Evolutionary conservation across 2,113 vertebrate genomes (phyloP), one percentile per base, ranked within the genome.

Genomic region (Ceyx cyanopectus): DNA sequence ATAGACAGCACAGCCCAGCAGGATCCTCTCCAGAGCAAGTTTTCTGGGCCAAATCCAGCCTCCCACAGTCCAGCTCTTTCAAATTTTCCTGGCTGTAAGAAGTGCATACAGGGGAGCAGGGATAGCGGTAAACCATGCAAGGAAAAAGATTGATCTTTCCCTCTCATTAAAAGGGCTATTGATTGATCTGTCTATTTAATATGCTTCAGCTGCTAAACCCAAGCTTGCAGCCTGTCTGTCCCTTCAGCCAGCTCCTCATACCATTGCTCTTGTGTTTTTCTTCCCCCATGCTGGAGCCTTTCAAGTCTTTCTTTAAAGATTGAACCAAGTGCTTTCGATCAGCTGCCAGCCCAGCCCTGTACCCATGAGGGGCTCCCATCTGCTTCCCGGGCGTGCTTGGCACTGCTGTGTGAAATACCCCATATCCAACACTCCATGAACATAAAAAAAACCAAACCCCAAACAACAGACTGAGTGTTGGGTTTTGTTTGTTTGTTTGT

Each of bases 101-200:
- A 48, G 5, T 43, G 56, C 61, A n/a, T 37, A 17, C 27, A 46
- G 32, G 37, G 46, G 23, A 81, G 50, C n/a, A 81, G 53, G 17
- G 24, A 26, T 5, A 66, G 46, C 27, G 56, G 12, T 32, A 37
- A 79, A 19, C 41, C 30, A 16, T 5, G 9, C 40, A 76, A 21
- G 62, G 67, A 79, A 50, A 67, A 37, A 78, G 48, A 92, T 92
- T 84, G 83, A 84, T 95, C 61, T 80, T 81, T 54, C 58, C 22
- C 30, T 92, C 46, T 22, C 58, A 26, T 87, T 93, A 46, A 62
- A 89, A 89, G 45, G 20, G 23, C 41, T 89, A 87, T 92, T 75
- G 89, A 87, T 93, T 78, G 70, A 89, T 57, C 60, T 93, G 58
- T 70, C 60, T 26, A 30, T 92, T 95, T 94, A 91, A 94, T 61